These are phyloP conservation scores for Morus bassanus DNA, from an alignment of 2,797 vertebrate species.

Conservation along the genomic window DNA sequence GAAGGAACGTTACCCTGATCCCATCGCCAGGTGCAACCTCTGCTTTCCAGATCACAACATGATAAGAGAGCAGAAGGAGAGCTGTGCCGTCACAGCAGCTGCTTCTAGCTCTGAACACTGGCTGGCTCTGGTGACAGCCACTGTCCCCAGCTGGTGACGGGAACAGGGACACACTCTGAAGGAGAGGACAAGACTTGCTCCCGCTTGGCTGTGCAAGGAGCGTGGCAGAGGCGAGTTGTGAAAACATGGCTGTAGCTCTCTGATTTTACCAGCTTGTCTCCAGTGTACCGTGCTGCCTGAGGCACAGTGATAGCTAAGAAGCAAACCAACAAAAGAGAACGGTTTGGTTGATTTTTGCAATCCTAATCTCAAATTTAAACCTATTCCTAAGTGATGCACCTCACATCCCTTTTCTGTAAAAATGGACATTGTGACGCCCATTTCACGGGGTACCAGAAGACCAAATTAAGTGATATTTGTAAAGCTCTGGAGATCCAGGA, in stretches of 20 bases:
- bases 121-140: background rate
- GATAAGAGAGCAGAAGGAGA: background rate
- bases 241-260: background rate
- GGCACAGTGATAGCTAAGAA: rapidly evolving
- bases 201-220: background rate
- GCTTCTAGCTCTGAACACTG: rapidly evolving
- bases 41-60: rapidly evolving
- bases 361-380: background rate
- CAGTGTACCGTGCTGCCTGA: rapidly evolving
- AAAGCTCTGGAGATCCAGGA: background rate
- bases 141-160: background rate
- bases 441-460: background rate
- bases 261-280: background rate
- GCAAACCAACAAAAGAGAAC: background rate
- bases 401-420: background rate
- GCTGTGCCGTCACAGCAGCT: background rate
- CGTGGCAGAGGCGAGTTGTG: background rate
- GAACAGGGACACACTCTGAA: background rate
- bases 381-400: background rate
- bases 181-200: background rate
- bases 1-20: background rate
- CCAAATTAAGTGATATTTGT: background rate
- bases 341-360: background rate
- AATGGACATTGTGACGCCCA: background rate
- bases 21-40: background rate